phyloP scores from a whole-genome alignment of 2,113 vertebrate species.

The human (Homo sapiens) region DNA sequence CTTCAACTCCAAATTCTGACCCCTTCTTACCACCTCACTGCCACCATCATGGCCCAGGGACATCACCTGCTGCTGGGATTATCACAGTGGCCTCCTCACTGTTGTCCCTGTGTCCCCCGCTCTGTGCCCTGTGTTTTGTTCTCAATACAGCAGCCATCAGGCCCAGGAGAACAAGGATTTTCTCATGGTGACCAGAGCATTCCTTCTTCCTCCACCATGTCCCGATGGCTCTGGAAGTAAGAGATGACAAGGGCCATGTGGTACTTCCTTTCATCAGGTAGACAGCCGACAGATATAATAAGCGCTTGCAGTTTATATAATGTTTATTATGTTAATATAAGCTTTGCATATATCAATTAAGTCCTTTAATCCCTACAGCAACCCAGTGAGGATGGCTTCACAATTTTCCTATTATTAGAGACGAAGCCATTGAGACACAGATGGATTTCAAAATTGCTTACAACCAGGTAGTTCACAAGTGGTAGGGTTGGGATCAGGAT shows the following conservation, averaged over 20 bases:
- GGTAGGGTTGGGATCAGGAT: not conserved
- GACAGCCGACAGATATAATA: not conserved
- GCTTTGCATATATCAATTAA: not conserved
- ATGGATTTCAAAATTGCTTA: not conserved
- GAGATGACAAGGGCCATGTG: not conserved
- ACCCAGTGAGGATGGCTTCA: not conserved
- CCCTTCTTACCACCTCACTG: not conserved
- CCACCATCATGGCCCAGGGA: not conserved
- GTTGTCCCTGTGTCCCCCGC: not conserved
- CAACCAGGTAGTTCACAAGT: not conserved
- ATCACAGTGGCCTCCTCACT: not conserved
- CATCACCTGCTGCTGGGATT: not conserved
- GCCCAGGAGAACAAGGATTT: not conserved
- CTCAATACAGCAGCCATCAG: not conserved
- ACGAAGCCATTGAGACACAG: not conserved
- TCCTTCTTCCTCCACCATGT: not conserved
- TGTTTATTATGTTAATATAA: not conserved
- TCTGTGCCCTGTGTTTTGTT: not conserved
- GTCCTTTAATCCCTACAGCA: not conserved
- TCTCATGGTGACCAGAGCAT: not conserved
- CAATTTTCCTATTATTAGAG: not conserved
- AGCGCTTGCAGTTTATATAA: not conserved
- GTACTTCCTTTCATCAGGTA: not conserved
- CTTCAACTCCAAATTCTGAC: not conserved
- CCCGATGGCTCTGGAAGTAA: not conserved